phyloP scores from a whole-genome alignment of 2,113 vertebrate genomes.

The Chlorodrepanis virens region DNA sequence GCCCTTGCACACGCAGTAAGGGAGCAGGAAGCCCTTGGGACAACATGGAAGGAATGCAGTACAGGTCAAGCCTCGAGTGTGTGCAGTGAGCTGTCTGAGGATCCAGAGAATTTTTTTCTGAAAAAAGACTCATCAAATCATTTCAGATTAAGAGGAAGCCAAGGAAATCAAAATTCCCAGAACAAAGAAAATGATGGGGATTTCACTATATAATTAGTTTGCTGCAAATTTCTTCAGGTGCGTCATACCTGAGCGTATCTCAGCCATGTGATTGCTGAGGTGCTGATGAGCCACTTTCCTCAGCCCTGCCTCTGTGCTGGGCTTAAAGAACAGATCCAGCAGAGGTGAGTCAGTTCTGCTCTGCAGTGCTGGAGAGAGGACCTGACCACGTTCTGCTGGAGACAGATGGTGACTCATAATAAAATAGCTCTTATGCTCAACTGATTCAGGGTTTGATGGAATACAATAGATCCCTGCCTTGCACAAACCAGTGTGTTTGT shows the following conservation, averaged over 20 bases:
- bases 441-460: background rate
- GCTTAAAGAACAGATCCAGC: background rate
- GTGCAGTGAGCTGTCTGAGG: background rate
- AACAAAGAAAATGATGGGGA: background rate
- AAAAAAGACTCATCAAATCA: background rate
- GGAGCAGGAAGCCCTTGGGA: background rate
- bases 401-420: background rate
- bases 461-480: background rate
- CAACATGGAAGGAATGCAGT: background rate
- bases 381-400: background rate
- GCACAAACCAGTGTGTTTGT: background rate
- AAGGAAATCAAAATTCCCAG: background rate
- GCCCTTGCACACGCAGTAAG: background rate
- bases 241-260: background rate
- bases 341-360: background rate
- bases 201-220: background rate
- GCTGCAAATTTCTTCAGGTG: background rate
- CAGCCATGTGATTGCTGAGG: background rate
- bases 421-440: background rate
- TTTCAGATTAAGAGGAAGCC: background rate
- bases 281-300: background rate
- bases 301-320: background rate
- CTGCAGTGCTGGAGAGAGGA: background rate
- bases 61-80: fast-evolving
- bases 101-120: background rate